A percentile compares a stretch with the other conserved stretches of the same genome.
Conservation (phyloP, 2,797 vertebrate genomes). For the Phylloscopus collybita region DNA sequence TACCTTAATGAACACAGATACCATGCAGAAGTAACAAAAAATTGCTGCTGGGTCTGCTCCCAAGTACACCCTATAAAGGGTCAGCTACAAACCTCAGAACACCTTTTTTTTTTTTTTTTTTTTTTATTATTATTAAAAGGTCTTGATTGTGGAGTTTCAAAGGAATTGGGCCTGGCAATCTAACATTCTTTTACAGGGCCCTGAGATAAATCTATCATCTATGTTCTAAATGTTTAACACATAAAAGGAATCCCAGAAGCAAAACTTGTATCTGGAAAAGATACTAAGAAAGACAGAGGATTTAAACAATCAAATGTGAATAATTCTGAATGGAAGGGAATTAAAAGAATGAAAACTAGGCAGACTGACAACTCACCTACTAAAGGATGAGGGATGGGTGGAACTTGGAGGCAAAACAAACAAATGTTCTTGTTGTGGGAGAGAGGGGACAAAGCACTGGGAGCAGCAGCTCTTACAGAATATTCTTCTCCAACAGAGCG, state of each 20-base stretch:
- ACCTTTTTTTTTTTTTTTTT: background rate
- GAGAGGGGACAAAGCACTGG: background rate
- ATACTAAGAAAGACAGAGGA: background rate
- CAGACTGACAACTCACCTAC: background rate
- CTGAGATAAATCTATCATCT: background rate
- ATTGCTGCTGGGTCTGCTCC: constrained; percentile 18
- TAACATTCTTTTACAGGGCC: background rate
- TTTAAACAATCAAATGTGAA: background rate
- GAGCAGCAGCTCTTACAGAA: background rate
- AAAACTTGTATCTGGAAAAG: background rate
- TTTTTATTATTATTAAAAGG: background rate
- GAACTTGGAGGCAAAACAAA: background rate
- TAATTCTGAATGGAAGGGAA: background rate
- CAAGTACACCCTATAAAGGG: background rate
- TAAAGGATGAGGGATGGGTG: background rate
- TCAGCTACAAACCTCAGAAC: background rate
- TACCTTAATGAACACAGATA: constrained; percentile 76
- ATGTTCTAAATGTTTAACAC: background rate
- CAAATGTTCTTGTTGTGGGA: background rate
- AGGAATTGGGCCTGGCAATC: background rate
- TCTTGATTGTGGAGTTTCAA: background rate
- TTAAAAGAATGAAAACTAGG: background rate
- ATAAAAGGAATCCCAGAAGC: background rate
- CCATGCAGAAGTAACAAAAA: constrained; percentile 1
- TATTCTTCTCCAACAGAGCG: background rate